Conservation (phyloP, 2,888 invertebrate genomes). For the Aspidapion aeneum region DNA sequence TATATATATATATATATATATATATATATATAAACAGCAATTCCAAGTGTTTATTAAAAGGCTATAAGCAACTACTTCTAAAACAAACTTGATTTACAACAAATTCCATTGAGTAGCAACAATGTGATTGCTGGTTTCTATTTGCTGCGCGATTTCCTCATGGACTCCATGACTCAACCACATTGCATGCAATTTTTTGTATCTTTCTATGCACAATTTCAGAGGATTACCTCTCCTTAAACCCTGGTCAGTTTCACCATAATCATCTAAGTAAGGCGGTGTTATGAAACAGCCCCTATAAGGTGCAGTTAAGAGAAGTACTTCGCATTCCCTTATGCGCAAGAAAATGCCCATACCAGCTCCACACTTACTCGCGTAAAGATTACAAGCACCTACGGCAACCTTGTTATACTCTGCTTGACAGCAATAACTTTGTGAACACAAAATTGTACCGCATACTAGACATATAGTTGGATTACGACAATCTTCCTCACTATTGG, state of each 20-base stretch:
- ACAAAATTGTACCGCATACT: constrained; percentile 90
- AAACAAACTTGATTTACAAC: constrained; percentile 59
- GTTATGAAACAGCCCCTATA: constrained; percentile 85
- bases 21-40: no score
- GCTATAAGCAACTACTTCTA: no score
- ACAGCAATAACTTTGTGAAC: constrained; percentile 98
- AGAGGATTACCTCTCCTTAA: constrained; percentile 94
- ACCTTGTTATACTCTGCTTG: constrained; percentile 75
- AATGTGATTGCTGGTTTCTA: constrained; percentile 75
- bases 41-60: no score
- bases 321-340: constrained; percentile 93
- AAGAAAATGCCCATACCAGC: constrained; percentile 91
- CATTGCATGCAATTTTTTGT: constrained; percentile 77
- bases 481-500: constrained; percentile 90
- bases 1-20: no score
- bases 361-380: constrained; percentile 87
- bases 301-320: constrained; percentile 79
- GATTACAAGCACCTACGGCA: constrained; percentile 91
- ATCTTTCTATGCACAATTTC: constrained; percentile 78
- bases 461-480: constrained; percentile 97
- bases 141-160: constrained; percentile 86
- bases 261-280: constrained; percentile 95
- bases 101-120: constrained; percentile 90
- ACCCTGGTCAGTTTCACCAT: constrained; percentile 97
- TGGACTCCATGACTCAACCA: constrained; percentile 94